Conservation (phyloP, 2,113 vertebrate species). For the Mirza zaza region DNA sequence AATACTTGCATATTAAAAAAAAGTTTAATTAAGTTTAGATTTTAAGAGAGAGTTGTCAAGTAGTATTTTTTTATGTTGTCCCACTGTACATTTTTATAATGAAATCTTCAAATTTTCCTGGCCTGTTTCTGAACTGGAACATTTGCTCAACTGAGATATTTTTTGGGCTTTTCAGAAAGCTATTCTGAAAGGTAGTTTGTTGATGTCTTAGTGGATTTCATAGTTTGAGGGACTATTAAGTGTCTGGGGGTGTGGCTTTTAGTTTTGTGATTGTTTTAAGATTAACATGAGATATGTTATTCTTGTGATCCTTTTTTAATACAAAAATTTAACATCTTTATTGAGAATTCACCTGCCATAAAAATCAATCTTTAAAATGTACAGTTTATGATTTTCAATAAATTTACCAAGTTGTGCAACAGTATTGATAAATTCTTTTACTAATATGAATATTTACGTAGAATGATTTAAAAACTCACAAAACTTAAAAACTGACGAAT, state of each 20-base stretch:
- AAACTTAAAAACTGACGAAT: conserved; percentile 37
- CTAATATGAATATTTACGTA: background rate
- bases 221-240: background rate
- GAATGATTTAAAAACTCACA: background rate
- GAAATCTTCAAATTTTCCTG: background rate
- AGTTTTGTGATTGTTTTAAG: conserved; percentile 24
- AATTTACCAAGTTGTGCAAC: background rate
- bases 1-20: background rate
- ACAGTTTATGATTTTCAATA: conserved; percentile 1
- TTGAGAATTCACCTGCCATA: background rate
- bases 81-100: background rate
- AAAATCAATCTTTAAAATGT: background rate
- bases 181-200: background rate
- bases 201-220: background rate
- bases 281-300: background rate
- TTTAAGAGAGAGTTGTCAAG: conserved; percentile 16
- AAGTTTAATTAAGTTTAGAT: background rate
- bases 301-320: background rate
- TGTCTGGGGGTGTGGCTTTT: background rate
- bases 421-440: background rate
- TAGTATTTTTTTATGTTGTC: background rate
- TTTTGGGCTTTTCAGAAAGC: background rate
- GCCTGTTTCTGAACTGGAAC: conserved; percentile 39
- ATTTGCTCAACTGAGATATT: conserved; percentile 30
- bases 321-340: background rate